Percentiles rank a stretch among this genome's conserved stretches.
Conservation (phyloP, 2,888 invertebrate species). For the Tenodera sinensis region DNA sequence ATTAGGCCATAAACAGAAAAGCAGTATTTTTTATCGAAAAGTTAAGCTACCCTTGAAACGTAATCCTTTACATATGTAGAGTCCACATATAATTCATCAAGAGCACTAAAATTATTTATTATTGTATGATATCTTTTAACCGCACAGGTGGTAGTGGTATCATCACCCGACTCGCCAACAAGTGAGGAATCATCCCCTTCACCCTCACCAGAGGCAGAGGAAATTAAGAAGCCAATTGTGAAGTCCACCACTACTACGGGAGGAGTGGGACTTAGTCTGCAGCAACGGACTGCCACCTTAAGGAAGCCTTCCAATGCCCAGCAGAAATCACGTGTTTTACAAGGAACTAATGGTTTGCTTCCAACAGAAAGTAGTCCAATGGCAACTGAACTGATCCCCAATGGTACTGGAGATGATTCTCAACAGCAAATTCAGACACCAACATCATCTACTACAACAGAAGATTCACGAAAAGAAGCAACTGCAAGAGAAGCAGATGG, state of each 20-base stretch:
- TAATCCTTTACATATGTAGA: too few species aligned
- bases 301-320: conserved; percentile 10
- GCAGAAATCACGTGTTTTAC: background rate
- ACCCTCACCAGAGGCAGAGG: conserved; percentile 57
- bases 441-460: conserved; percentile 31
- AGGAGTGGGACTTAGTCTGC: conserved; percentile 8
- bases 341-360: conserved; percentile 4
- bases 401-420: conserved; percentile 17
- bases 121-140: background rate
- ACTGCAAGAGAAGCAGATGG: conserved; percentile 30
- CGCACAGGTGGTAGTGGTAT: conserved; percentile 45
- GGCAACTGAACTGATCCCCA: background rate
- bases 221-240: conserved; percentile 54
- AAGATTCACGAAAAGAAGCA: conserved; percentile 31
- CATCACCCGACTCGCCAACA: conserved; percentile 83
- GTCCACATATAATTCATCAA: too few species aligned
- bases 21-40: too few species aligned
- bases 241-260: background rate
- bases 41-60: too few species aligned
- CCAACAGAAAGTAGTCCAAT: background rate
- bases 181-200: conserved; percentile 74
- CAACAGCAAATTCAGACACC: conserved; percentile 31
- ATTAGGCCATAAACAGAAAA: too few species aligned
- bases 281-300: conserved; percentile 21
- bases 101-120: background rate